These are phyloP conservation scores for Virgularia gustaviana DNA, from an alignment of 92 coral and sea anemone species.

Conservation along the genomic window DNA sequence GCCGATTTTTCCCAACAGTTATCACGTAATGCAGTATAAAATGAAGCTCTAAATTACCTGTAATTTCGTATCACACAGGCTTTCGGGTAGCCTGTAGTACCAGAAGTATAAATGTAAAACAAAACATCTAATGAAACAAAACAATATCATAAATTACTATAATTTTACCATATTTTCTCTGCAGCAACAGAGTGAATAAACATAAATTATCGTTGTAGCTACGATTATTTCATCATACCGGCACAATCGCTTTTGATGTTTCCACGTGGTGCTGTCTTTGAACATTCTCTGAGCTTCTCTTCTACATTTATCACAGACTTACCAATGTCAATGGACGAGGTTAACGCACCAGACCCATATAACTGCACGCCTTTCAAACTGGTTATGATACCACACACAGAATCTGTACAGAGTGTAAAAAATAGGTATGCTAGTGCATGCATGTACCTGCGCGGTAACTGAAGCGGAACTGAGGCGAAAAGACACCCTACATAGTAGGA, in stretches of 20 bases:
- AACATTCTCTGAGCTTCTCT: conserved; percentile 45
- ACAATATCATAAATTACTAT: background rate
- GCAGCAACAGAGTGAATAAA: background rate
- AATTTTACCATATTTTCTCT: background rate
- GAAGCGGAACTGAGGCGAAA: no score
- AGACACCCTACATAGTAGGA: no score
- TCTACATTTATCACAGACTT: conserved; percentile 18
- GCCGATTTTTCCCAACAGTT: background rate
- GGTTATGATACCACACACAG: no score
- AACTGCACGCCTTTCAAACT: background rate
- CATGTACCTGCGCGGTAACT: no score
- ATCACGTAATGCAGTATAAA: background rate
- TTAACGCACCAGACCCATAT: background rate
- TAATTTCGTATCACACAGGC: conserved; percentile 68
- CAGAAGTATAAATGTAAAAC: conserved; percentile 88
- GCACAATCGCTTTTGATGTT: conserved; percentile 36
- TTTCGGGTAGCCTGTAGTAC: conserved; percentile 96
- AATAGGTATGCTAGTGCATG: no score
- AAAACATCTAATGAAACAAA: conserved; percentile 57
- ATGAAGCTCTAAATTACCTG: conserved; percentile 43
- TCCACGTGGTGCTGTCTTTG: conserved; percentile 40
- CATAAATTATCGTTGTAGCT: background rate
- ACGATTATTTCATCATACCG: conserved; percentile 19
- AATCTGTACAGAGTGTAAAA: no score
- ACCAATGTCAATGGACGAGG: background rate